phyloP scores from a whole-genome alignment of 2,888 invertebrate genomes.

The Perizoma flavofasciatum region DNA sequence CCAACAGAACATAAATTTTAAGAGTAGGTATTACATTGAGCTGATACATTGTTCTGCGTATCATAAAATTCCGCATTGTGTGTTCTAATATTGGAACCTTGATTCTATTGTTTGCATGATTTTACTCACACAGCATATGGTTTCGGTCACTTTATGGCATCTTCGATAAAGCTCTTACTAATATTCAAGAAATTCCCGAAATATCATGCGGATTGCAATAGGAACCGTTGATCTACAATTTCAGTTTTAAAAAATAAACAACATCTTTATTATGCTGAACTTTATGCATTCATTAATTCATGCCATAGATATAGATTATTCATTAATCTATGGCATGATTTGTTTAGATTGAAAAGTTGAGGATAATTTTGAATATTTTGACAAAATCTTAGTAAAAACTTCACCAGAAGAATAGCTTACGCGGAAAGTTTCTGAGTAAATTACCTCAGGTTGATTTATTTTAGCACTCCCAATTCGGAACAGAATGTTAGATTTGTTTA shows the following conservation, averaged over 20 bases:
- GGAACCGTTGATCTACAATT: constrained; percentile 15
- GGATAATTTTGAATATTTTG: background rate
- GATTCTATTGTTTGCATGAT: constrained; percentile 58
- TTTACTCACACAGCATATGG: constrained; percentile 47
- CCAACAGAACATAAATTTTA: background rate
- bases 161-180: constrained; percentile 44
- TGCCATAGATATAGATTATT: too few relatives aligned
- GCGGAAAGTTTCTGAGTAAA: constrained; percentile 4
- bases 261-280: too few relatives aligned
- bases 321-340: background rate
- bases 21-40: background rate
- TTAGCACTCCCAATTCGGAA: constrained; percentile 22
- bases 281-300: too few relatives aligned
- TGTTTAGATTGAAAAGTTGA: background rate
- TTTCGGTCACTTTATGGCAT: constrained; percentile 53
- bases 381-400: constrained; percentile 2
- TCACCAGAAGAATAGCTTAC: background rate
- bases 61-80: constrained; percentile 32
- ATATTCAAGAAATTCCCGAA: constrained; percentile 30
- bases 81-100: constrained; percentile 58
- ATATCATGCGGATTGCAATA: constrained; percentile 18
- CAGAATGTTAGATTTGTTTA: constrained; percentile 31
- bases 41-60: constrained; percentile 18
- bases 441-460: constrained; percentile 18
- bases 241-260: too few relatives aligned